These are phyloP conservation scores for Zootoca vivipara DNA, from an alignment of 2,113 vertebrate species.

Conservation along the genomic window DNA sequence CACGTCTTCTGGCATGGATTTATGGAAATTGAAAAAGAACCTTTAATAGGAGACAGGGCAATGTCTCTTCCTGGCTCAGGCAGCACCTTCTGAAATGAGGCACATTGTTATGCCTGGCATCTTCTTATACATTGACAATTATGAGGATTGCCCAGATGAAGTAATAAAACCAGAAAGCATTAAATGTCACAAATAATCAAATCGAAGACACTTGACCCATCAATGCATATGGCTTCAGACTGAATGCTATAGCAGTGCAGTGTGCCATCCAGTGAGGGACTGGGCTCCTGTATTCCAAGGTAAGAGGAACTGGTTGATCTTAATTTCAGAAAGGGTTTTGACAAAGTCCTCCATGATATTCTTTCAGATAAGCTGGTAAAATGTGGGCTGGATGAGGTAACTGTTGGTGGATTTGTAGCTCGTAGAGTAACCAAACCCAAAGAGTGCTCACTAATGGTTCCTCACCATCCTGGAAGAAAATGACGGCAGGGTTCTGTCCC, in stretches of 20 bases:
- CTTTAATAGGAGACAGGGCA: neutral
- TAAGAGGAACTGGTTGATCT: neutral
- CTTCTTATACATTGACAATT: conserved; percentile 19
- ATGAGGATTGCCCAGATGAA: neutral
- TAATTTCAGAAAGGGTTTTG: too few species aligned
- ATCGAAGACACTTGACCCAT: neutral
- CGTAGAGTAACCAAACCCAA: too few species aligned
- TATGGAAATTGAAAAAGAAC: neutral
- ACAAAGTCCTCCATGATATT: too few species aligned
- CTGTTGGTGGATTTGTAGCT: too few species aligned
- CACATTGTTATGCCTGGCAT: neutral
- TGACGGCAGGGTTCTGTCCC: too few species aligned
- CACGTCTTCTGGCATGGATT: neutral
- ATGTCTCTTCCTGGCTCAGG: neutral
- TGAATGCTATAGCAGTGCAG: neutral
- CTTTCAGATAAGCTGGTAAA: too few species aligned
- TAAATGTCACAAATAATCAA: conserved; percentile 5
- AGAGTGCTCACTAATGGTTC: too few species aligned
- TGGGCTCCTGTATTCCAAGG: neutral
- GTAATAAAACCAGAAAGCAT: neutral
- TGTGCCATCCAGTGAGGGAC: neutral
- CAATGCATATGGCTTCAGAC: neutral
- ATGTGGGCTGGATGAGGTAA: too few species aligned
- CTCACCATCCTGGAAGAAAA: too few species aligned
- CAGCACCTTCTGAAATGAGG: neutral